A percentile compares a stretch with the other conserved stretches of the same genome.
Evolutionary conservation across 2,888 invertebrate species (phyloP).

Genomic region (Apantesis nais): DNA sequence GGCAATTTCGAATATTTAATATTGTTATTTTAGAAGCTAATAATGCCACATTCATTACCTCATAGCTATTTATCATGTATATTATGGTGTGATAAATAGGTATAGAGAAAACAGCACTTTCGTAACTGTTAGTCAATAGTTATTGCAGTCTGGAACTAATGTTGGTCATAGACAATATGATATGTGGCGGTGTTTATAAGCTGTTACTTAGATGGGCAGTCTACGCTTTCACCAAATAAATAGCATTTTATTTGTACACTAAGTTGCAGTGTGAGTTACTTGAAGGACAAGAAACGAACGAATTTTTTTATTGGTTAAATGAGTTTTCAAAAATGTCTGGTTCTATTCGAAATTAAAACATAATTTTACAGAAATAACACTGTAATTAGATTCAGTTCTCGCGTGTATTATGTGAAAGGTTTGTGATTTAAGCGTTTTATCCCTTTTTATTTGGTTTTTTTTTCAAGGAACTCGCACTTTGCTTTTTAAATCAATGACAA

Average conservation of each 20-base stretch:
- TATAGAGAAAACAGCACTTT: not conserved
- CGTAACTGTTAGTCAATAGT: not conserved
- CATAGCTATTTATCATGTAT: not conserved
- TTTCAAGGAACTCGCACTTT: constrained; percentile 29
- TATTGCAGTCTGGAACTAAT: not conserved
- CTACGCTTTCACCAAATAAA: constrained; percentile 66
- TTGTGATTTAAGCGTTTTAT: not conserved
- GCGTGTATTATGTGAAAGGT: not conserved
- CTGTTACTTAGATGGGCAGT: constrained; percentile 41
- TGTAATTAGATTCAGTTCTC: not conserved
- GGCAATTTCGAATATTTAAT: constrained; percentile 27
- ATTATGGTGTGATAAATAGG: not conserved
- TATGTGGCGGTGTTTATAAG: constrained; percentile 56
- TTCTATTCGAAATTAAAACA: not conserved
- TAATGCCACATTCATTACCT: constrained; percentile 30
- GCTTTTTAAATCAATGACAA: constrained; percentile 33
- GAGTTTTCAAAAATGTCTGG: not conserved
- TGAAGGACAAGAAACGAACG: constrained; percentile 19
- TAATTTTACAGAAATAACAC: not conserved
- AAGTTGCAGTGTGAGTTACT: constrained; percentile 28
- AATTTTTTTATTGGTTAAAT: not conserved
- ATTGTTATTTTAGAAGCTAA: constrained; percentile 32
- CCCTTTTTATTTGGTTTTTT: not conserved
- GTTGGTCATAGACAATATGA: constrained; percentile 11
- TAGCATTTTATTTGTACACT: constrained; percentile 51